A percentile compares a stretch with the other conserved stretches of the same genome.
Evolutionary conservation across 2,113 vertebrate genomes (phyloP).

Genomic region (Coreoperca whiteheadi): DNA sequence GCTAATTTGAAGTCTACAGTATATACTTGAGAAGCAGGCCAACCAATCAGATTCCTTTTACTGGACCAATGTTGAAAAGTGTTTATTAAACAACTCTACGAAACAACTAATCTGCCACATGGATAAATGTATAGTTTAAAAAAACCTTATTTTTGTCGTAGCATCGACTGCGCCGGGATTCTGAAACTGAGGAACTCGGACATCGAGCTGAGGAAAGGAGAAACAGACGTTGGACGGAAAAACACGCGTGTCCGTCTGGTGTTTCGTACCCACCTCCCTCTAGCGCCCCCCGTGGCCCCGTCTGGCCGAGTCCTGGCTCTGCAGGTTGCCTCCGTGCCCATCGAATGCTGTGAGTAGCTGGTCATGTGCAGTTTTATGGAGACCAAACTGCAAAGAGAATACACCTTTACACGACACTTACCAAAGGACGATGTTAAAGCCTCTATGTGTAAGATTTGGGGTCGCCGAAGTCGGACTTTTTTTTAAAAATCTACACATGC

Average conservation of each 20-base stretch:
- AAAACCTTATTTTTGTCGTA: conserved; percentile 56
- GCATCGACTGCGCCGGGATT: conserved; percentile 94
- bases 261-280: conserved; percentile 90
- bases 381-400: background rate
- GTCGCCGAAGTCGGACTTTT: too few relatives aligned
- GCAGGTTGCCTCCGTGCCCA: conserved; percentile 91
- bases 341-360: conserved; percentile 92
- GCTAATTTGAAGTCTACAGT: too few relatives aligned
- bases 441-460: background rate
- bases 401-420: background rate
- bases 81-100: background rate
- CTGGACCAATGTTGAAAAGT: background rate
- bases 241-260: conserved; percentile 92
- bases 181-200: conserved; percentile 94
- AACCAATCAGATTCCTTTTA: background rate
- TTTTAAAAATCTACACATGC: too few relatives aligned
- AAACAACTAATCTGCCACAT: background rate
- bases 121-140: background rate
- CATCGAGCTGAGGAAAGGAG: conserved; percentile 94
- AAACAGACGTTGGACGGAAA: conserved; percentile 94
- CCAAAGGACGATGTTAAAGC: background rate
- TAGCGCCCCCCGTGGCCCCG: conserved; percentile 78
- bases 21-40: background rate
- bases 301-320: conserved; percentile 89
- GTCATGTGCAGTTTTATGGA: background rate